Conservation (phyloP, 2,113 vertebrate genomes). For the Lagopus leucura region DNA sequence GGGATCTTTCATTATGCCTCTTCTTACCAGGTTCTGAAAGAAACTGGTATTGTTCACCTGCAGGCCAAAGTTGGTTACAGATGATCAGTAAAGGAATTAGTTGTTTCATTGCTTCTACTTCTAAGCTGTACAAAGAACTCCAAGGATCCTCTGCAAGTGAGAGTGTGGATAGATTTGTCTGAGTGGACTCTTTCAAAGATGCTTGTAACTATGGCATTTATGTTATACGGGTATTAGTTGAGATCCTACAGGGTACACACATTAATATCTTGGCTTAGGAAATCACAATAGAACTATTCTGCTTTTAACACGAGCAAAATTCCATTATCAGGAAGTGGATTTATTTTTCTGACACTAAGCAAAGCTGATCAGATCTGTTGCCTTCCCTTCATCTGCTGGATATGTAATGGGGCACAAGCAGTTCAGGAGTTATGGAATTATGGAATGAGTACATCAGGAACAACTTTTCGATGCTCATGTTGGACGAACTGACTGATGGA, state of each 20-base stretch:
- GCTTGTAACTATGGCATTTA: not conserved
- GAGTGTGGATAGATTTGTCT: not conserved
- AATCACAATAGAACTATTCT: not conserved
- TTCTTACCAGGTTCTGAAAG: not conserved
- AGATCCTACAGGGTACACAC: not conserved
- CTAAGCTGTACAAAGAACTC: not conserved
- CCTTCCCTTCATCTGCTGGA: not conserved
- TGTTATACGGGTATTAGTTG: not conserved
- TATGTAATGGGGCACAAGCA: not conserved
- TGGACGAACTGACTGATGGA: not conserved
- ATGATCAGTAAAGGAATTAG: not conserved
- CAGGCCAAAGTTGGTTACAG: not conserved
- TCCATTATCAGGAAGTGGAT: not conserved
- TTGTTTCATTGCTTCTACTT: not conserved
- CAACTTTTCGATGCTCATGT: not conserved
- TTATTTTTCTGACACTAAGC: not conserved
- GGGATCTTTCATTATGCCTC: not conserved
- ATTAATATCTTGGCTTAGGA: accelerated
- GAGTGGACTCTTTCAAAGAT: not conserved
- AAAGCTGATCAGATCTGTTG: not conserved
- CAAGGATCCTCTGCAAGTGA: not conserved
- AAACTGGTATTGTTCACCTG: not conserved
- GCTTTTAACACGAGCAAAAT: not conserved
- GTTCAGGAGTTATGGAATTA: not conserved
- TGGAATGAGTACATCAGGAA: accelerated